These are phyloP conservation scores for Mohoua ochrocephala DNA, from an alignment of 2,113 vertebrate genomes.

Conservation along the genomic window DNA sequence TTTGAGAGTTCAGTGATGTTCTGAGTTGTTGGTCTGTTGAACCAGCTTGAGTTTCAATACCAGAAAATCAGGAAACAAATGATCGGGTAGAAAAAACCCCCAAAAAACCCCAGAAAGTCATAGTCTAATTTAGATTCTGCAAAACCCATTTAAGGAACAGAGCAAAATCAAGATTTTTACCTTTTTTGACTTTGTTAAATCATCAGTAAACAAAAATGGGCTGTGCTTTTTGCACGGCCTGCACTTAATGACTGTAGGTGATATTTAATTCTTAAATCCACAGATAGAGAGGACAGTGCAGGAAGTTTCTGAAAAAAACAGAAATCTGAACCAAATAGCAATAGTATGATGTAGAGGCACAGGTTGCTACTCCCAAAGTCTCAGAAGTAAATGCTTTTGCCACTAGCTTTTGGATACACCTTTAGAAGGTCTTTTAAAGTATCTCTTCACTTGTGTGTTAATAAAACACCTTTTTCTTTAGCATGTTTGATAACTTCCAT, in stretches of 20 bases:
- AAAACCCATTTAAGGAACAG: neutral
- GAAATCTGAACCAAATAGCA: neutral
- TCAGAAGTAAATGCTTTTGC: neutral
- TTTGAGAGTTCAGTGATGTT: neutral
- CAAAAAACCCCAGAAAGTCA: accelerated
- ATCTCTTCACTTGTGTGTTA: neutral
- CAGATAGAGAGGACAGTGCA: neutral
- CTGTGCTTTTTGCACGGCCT: neutral
- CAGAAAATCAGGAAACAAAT: neutral
- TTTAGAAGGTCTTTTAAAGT: neutral
- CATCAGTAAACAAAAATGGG: neutral
- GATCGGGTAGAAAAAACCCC: neutral
- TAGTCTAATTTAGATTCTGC: neutral
- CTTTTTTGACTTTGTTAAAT: neutral
- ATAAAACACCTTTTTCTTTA: neutral
- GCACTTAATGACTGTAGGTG: neutral
- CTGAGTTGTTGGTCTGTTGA: neutral
- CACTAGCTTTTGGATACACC: neutral
- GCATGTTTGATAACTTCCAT: neutral
- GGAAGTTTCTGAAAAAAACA: neutral
- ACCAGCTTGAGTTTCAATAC: neutral
- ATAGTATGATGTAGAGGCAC: neutral
- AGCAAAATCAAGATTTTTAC: neutral
- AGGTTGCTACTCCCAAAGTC: neutral
- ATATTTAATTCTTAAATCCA: neutral